Evolutionary conservation across 2,113 vertebrate genomes (phyloP).

Genomic region (Galemys pyrenaicus): DNA sequence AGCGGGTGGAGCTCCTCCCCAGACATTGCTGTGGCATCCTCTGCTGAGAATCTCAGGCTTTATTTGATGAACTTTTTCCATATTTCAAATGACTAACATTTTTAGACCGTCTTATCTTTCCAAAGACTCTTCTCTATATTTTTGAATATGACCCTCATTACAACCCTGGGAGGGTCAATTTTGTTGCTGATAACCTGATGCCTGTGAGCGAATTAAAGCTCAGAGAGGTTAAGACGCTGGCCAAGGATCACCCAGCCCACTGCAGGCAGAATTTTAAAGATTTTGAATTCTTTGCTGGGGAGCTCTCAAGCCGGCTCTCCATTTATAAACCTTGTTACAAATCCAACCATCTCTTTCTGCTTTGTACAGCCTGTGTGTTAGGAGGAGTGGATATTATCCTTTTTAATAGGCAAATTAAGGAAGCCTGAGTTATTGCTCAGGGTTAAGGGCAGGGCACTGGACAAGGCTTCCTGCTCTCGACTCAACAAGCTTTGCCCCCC

Average conservation of each 20-base stretch:
- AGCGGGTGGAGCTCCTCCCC: rapidly evolving
- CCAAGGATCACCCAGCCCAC: background rate
- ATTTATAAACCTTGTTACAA: background rate
- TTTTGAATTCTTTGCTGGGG: background rate
- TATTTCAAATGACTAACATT: background rate
- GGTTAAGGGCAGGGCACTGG: background rate
- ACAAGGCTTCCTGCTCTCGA: background rate
- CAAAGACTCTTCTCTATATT: background rate
- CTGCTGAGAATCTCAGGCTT: background rate
- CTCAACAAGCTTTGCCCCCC: background rate
- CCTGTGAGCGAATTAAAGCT: background rate
- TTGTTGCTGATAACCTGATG: background rate
- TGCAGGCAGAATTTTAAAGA: background rate
- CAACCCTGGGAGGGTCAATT: background rate
- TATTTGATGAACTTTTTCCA: background rate
- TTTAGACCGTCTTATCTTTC: background rate
- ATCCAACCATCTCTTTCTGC: background rate
- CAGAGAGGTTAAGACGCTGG: background rate
- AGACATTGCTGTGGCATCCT: background rate
- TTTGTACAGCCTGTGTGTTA: background rate
- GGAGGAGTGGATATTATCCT: background rate
- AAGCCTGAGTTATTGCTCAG: background rate
- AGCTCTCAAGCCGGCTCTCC: rapidly evolving
- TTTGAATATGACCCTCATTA: background rate
- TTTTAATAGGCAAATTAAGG: background rate